Evolutionary conservation across 1,140 invertebrate genomes (phyloP).

Genomic region (Eumaeus atala): DNA sequence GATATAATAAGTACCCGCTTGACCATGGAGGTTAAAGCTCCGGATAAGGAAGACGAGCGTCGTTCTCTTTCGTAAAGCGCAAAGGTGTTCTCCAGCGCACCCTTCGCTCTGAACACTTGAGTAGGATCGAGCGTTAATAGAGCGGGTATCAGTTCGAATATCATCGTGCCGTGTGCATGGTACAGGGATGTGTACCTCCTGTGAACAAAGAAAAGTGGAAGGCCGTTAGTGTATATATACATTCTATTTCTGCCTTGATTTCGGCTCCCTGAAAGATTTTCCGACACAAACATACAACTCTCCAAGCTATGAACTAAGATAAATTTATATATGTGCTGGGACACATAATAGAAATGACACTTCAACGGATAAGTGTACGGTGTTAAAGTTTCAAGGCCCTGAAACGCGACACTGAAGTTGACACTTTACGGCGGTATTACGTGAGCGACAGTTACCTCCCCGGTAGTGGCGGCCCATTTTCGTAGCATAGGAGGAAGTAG

Average conservation of each 20-base stretch:
- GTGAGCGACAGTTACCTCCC: too few species aligned
- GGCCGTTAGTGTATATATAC: background rate
- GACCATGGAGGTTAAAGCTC: constrained; percentile 88
- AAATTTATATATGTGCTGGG: too few species aligned
- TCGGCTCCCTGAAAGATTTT: background rate
- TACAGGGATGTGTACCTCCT: constrained; percentile 91
- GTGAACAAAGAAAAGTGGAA: background rate
- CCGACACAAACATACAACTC: background rate
- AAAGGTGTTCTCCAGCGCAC: constrained; percentile 83
- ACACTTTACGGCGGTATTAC: too few species aligned
- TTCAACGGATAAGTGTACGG: too few species aligned
- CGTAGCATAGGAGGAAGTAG: too few species aligned
- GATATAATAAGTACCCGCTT: constrained; percentile 75
- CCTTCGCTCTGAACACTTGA: constrained; percentile 83
- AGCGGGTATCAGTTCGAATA: constrained; percentile 93
- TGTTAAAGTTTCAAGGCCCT: too few species aligned
- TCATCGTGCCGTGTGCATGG: constrained; percentile 91
- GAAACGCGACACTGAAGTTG: too few species aligned
- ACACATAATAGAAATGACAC: too few species aligned
- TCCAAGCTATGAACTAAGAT: too few species aligned
- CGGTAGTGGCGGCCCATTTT: too few species aligned
- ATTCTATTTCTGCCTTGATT: too few species aligned
- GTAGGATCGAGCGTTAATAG: constrained; percentile 93
- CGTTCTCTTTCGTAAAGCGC: constrained; percentile 84
- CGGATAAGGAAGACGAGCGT: constrained; percentile 82